Evolutionary conservation across 2,888 invertebrate genomes (phyloP).

Genomic region (Macrostomum cliftonense): DNA sequence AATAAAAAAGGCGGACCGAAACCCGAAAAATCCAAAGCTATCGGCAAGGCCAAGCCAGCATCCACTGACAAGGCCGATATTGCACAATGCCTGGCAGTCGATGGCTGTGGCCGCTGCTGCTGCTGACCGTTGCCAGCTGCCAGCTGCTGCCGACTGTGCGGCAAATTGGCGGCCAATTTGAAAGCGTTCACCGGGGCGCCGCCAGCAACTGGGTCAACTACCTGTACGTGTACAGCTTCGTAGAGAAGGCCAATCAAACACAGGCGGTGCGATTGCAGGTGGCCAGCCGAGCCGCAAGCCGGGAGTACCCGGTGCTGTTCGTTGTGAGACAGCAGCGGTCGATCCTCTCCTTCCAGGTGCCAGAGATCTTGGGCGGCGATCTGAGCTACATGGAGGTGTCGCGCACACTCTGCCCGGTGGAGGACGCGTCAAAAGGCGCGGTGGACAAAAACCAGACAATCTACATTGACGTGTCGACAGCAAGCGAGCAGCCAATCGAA

Average conservation of each 20-base stretch:
- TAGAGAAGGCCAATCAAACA: constrained; percentile 14
- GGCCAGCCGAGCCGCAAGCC: constrained; percentile 40
- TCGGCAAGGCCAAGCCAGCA: no score
- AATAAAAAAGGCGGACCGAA: no score
- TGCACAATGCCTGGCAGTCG: no score
- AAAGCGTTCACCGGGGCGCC: no score
- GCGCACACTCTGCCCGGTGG: constrained; percentile 32
- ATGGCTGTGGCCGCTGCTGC: no score
- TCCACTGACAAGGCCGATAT: no score
- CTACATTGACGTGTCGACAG: constrained; percentile 51
- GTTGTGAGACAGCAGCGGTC: constrained; percentile 56
- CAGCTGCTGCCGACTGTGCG: no score
- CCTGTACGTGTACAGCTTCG: no score
- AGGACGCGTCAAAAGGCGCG: constrained; percentile 13
- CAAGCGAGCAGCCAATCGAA: constrained; percentile 44
- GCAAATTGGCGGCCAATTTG: no score
- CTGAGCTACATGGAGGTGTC: constrained; percentile 19
- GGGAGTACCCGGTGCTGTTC: constrained; percentile 49
- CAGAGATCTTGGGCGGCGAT: constrained; percentile 44
- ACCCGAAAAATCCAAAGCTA: no score
- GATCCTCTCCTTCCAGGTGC: constrained; percentile 60
- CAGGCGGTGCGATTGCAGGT: constrained; percentile 25
- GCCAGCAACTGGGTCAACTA: no score
- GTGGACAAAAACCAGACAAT: constrained; percentile 26
- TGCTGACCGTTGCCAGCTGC: no score